Base-by-base conservation (phyloP, 2,113 vertebrate genomes). In the Coracopsis vasa region DNA sequence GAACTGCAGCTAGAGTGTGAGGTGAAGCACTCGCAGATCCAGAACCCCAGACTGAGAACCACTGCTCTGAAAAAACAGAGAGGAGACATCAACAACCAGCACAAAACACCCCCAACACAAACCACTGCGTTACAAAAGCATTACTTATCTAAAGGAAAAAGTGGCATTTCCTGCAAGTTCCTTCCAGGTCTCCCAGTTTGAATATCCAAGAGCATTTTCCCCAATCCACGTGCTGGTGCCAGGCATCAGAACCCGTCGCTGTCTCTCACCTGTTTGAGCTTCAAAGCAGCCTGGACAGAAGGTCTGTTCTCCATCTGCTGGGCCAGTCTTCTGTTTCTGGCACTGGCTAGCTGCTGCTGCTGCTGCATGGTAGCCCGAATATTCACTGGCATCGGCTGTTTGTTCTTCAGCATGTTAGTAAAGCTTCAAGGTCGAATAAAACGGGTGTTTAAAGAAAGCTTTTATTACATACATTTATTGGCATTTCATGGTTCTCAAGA, bases 371-470 rank as follows among this genome's bases (percentile, higher is more conserved):
- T 99, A 98, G 99, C 99, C 88, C 99, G 98, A 98, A 99, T 98
- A 98, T 99, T 99, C 98, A 99, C 99, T 71, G 98, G 99, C 97
- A 99, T 98, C 97, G 99, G 99, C 97, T 99, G 99, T 99, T 99
- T 99, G 99, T 99, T 99, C 99, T 99, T 99, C 99, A 99, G 99
- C 99, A 99, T 99, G 98, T 99, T 99, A 99, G 99, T 99, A 98
- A 99, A 99, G 99, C 99, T 99, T 99, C 98, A 98, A 98, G 98
- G 98, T 98, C 98, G 98, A 98, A 98, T 97, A 98, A 98, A 99
- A 99, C 41, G 98, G 98, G 98, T 98, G 98, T 98, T 98, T 98
- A 97, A 98, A 97, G 95, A 98, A 97, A 97, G 96, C 97, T 98
- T 58, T 97, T 96, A 96, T 95, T 96, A 98, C 81, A 98, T 96